Base-by-base conservation (phyloP, 2,113 vertebrate species). In the Cavia aperea region DNA sequence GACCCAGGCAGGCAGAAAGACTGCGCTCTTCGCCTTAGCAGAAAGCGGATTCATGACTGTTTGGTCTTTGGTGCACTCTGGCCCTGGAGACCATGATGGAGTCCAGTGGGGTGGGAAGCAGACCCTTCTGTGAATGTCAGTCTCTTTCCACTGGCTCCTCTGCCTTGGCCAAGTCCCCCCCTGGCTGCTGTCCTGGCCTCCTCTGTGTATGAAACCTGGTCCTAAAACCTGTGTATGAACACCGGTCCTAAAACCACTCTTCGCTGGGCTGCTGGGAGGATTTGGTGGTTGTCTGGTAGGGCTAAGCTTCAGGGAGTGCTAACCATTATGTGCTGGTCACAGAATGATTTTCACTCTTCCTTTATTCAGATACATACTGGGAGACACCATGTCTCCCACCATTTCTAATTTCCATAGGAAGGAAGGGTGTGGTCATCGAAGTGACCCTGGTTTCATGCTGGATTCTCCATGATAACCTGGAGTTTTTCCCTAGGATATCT, bases 341-440 rank as follows among this genome's bases (percentile, higher is more conserved):
- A 10, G 70, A 24, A 36, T 3, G 12, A 21, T 60, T 62, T 54
- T n/a, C 24, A 2, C 39, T 72, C 8, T 24, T 58, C n/a, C 14
- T 60, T n/a, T 5, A 31, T 3, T 70, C 18, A 21, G 54, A 56
- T 21, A 21, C 33, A 13, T 1, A 26, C 14, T 54, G 24, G 2
- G 8, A 39, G 72, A 21, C 1, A 26, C 2, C 2, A 16, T n/a
- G 43, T 49, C 24, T 24, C n/a, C 33, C 13, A 16, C 18, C 19
- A 9, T 65, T 58, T 43, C 56, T 33, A 9, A 36, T 21, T 63
- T 18, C 86, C 26, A 16, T 4, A 10, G 12, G 39, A 16, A 82
- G n/a, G 68, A 58, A 49, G 49, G 0, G 9, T 4, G 7, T 3
- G 33, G 39, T 63, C 51, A 1, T 13, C 5, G 31, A 15, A 84